A percentile compares a stretch with the other conserved stretches of the same genome.
phyloP scores from a whole-genome alignment of 2,113 vertebrate genomes.

The Psilopsiagon aurifrons region DNA sequence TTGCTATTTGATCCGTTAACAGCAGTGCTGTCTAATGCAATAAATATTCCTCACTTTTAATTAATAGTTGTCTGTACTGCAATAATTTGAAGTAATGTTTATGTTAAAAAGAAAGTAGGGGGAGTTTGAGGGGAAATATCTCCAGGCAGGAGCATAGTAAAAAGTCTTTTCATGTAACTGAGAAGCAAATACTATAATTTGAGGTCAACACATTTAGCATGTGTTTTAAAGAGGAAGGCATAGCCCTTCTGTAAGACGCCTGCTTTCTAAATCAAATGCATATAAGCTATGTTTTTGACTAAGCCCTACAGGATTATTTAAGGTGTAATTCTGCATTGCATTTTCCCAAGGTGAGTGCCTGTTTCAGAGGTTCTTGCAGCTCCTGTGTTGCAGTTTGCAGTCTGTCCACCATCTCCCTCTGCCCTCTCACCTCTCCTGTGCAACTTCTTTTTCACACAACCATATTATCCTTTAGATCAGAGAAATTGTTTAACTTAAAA shows the following conservation, averaged over 20 bases:
- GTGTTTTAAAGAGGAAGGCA: not conserved
- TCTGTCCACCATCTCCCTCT: not conserved
- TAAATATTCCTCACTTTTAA: slow-evolving; percentile 67
- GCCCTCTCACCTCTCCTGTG: not conserved
- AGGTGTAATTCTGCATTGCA: not conserved
- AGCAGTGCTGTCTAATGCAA: slow-evolving; percentile 3
- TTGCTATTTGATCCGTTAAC: slow-evolving; percentile 47
- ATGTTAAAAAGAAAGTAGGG: not conserved
- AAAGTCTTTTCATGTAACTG: not conserved
- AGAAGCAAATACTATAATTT: slow-evolving; percentile 39
- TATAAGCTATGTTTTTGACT: not conserved
- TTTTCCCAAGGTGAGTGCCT: not conserved
- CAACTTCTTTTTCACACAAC: not conserved
- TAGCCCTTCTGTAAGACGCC: not conserved
- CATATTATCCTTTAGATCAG: not conserved
- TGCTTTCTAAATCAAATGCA: not conserved
- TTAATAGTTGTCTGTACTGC: slow-evolving; percentile 56
- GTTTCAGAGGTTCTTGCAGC: not conserved
- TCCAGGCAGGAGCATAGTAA: not conserved
- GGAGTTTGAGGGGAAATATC: not conserved
- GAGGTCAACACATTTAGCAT: not conserved
- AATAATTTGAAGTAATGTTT: slow-evolving; percentile 60
- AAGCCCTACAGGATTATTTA: not conserved
- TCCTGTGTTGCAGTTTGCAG: not conserved
- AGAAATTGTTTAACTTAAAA: not conserved